These are phyloP conservation scores for Hydra vulgaris DNA, from an alignment of 30 jellyfish, hydroid and myxozoan genomes.

Conservation along the genomic window DNA sequence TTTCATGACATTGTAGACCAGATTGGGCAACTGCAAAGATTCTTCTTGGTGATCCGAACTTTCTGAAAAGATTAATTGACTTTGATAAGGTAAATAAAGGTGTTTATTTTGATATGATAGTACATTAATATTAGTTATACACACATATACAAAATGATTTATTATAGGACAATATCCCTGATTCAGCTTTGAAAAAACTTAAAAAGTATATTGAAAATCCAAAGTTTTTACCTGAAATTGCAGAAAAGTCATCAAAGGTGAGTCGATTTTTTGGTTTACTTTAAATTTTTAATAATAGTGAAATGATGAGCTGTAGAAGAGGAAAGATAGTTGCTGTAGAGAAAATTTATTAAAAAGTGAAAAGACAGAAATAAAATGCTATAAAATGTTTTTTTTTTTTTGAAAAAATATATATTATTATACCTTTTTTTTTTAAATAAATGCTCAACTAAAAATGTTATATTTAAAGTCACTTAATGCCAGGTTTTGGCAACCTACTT, in stretches of 20 bases:
- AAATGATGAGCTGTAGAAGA: no score
- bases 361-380: no score
- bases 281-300: no score
- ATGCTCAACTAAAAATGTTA: no score
- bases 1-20: constrained; percentile 39
- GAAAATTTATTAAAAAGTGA: no score
- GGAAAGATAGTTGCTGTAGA: no score
- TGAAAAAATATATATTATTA: neutral
- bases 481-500: no score
- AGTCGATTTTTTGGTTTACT: neutral
- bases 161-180: constrained; percentile 72
- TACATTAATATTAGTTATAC: neutral
- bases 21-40: constrained; percentile 84
- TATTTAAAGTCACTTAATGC: no score
- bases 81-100: constrained; percentile 49
- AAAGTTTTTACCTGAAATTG: constrained; percentile 65
- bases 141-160: no score
- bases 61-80: constrained; percentile 59
- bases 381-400: no score
- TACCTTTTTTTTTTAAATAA: no score
- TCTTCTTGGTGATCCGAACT: constrained; percentile 56
- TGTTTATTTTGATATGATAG: neutral
- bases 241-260: constrained; percentile 79
- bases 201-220: constrained; percentile 82
- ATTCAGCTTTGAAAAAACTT: constrained; percentile 49